Percentiles rank a stretch among this genome's conserved stretches.
These are phyloP conservation scores for Strix uralensis DNA, from an alignment of 2,113 vertebrate genomes.

Conservation along the genomic window DNA sequence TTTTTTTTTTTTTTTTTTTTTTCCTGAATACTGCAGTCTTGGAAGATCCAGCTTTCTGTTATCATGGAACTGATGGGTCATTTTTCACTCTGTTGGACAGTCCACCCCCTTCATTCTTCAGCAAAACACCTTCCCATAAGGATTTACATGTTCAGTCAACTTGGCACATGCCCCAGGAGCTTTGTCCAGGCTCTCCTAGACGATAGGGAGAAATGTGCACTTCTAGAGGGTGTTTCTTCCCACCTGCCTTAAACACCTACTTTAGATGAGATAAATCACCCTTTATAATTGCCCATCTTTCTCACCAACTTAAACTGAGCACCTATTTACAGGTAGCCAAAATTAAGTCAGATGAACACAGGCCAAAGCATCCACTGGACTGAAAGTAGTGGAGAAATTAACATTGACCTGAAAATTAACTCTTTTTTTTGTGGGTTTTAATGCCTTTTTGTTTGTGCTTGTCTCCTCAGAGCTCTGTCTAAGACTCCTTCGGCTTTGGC, in stretches of 20 bases:
- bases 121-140: neutral
- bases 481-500: constrained; percentile 81
- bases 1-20: neutral
- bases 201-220: neutral
- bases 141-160: neutral
- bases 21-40: neutral
- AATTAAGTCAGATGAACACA: neutral
- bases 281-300: neutral
- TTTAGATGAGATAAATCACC: neutral
- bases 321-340: neutral
- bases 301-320: neutral
- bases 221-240: neutral
- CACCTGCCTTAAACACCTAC: neutral
- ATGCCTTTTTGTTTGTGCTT: neutral
- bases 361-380: neutral
- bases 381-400: neutral
- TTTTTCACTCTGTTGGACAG: constrained; percentile 32
- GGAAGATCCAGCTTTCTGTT: constrained; percentile 17
- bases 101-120: neutral
- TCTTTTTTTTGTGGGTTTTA: neutral
- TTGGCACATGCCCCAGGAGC: neutral
- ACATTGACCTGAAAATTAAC: neutral
- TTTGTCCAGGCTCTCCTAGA: neutral
- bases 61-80: neutral
- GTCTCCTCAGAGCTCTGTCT: constrained; percentile 83